These are phyloP conservation scores for Pachycephus smyrnensis DNA, from an alignment of 2,888 invertebrate genomes.

Conservation along the genomic window DNA sequence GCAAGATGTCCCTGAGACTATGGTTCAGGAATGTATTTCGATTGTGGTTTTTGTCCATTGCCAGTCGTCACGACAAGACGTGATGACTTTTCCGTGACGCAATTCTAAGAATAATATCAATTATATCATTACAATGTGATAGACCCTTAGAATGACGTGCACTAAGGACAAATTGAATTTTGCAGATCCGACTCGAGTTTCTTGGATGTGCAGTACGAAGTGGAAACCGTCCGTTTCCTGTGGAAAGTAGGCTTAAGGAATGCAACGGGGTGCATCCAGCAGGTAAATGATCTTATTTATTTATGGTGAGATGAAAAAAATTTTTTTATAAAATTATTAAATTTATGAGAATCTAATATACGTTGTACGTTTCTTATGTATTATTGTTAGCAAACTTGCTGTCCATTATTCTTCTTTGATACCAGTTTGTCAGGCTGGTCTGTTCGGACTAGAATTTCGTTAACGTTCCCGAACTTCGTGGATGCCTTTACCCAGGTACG, in stretches of 20 bases:
- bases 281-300: not conserved
- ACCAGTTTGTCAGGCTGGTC: not conserved
- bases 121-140: not conserved
- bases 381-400: not conserved
- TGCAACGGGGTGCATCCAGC: not conserved
- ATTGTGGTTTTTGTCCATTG: not conserved
- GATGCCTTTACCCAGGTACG: not conserved
- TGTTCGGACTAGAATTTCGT: not conserved
- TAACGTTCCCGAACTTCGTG: not conserved
- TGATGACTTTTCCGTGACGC: not conserved
- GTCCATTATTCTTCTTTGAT: not conserved
- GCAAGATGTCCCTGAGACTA: not conserved
- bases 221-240: not conserved
- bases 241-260: not conserved
- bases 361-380: not conserved
- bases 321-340: too few species aligned
- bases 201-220: not conserved
- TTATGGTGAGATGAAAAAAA: not conserved
- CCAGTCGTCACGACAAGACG: not conserved
- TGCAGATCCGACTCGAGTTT: not conserved
- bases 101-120: not conserved
- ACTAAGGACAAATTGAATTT: not conserved
- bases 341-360: not conserved
- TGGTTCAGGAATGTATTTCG: not conserved
- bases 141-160: not conserved